phyloP scores from a whole-genome alignment of 2,113 vertebrate genomes.

The Hypanus sabinus region DNA sequence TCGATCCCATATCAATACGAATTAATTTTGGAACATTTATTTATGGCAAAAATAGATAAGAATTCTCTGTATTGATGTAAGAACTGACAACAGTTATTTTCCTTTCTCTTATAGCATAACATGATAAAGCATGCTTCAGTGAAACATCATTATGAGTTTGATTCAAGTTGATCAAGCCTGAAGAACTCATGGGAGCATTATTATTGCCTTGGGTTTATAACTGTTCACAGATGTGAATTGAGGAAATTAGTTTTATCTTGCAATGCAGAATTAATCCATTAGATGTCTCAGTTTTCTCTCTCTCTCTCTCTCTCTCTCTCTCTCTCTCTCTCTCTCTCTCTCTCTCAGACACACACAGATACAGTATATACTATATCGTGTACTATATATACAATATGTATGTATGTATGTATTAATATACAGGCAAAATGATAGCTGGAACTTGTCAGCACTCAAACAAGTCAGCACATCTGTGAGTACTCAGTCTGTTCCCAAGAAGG shows the following conservation, averaged over 20 bases:
- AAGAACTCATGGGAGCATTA: not conserved
- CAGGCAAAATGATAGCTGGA: not conserved
- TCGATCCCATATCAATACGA: no score
- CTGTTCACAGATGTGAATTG: constrained; percentile 8
- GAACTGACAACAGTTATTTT: not conserved
- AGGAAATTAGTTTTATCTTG: not conserved
- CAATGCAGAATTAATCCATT: not conserved
- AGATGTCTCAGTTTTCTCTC: not conserved
- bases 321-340: no score
- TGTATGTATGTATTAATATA: not conserved
- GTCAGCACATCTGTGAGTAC: not conserved
- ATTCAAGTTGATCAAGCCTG: constrained; percentile 17
- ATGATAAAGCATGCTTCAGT: not conserved
- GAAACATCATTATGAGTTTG: not conserved
- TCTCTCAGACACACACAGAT: no score
- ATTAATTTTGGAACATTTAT: not conserved
- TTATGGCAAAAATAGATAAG: not conserved
- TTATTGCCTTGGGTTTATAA: constrained; percentile 15
- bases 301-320: no score
- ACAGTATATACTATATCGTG: no score
- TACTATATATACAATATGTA: no score
- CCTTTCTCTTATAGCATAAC: not conserved
- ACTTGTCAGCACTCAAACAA: not conserved
- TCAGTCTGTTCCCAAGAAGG: not conserved
- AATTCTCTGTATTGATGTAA: constrained; percentile 1